Evolutionary conservation across 2,888 invertebrate genomes (phyloP).

Genomic region (Mellilla xanthometata): DNA sequence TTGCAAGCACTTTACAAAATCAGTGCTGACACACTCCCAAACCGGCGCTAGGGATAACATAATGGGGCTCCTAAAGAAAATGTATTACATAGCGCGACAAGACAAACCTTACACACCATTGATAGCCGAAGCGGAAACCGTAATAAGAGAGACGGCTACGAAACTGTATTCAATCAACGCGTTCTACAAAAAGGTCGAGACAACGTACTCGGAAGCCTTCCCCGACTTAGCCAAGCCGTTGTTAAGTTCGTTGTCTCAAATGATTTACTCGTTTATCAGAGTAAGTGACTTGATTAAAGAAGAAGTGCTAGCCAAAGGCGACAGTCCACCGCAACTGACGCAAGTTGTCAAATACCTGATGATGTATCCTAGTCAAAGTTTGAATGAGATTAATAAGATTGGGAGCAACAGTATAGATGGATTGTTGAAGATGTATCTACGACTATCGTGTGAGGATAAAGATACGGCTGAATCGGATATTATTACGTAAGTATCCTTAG

Average conservation of each 20-base stretch:
- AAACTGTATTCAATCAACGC: conserved; percentile 81
- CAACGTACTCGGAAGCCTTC: conserved; percentile 84
- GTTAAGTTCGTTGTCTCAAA: conserved; percentile 85
- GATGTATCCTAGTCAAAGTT: conserved; percentile 69
- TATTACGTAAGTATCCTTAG: conserved; percentile 67
- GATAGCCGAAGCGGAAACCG: conserved; percentile 46
- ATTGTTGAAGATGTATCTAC: conserved; percentile 9
- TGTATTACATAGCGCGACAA: conserved; percentile 40
- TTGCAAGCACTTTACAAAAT: conserved; percentile 71
- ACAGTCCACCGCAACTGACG: conserved; percentile 49
- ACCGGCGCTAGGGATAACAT: conserved; percentile 27
- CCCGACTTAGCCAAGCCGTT: conserved; percentile 91
- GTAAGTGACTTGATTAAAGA: conserved; percentile 80
- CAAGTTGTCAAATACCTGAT: conserved; percentile 70
- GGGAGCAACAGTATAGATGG: conserved; percentile 1
- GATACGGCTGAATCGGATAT: conserved; percentile 61
- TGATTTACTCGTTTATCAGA: conserved; percentile 84
- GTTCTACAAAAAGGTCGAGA: conserved; percentile 81
- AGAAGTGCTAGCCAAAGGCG: conserved; percentile 51
- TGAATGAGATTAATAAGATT: conserved; percentile 6
- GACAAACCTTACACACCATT: conserved; percentile 33
- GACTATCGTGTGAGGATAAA: conserved; percentile 35
- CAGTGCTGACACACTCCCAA: conserved; percentile 50
- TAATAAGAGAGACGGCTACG: conserved; percentile 66
- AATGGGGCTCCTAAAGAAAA: conserved; percentile 38